Base-by-base conservation (phyloP, 1,140 invertebrate species). In the Onthophagus taurus region DNA sequence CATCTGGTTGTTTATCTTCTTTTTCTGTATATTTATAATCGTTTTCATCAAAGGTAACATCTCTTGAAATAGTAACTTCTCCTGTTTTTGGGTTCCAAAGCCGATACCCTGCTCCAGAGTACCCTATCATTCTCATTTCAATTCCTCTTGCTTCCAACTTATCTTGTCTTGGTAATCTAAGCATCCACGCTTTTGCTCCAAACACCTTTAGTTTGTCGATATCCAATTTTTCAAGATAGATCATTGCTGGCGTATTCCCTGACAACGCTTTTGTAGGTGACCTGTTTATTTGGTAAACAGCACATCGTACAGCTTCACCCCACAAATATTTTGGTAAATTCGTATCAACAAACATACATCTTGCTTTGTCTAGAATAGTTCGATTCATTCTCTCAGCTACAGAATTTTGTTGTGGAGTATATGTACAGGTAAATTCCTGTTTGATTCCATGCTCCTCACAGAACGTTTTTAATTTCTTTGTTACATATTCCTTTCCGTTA, bases 341-440 rank as follows among this genome's bases (percentile, higher is more conserved):
- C 12, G 50, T 47, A 8, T 57, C 49, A 21, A 54, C 42, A 37
- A 51, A n/a, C 41, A 45, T 45, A 35, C 36, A 23, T 42, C 52
- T 44, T 12, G 37, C 44, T n/a, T 44, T 52, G 23, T 51, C 45
- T 23, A 45, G 37, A 14, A 50, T 5, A 24, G 43, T 35, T 37
- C 47, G 30, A 13, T 48, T 48, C 48, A 44, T 37, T 34, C 49
- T 13, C 38, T 53, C 54, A 8, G 46, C 20, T 3, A 47, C 41
- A 11, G 49, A 44, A 45, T 49, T 53, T 48, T 49, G 35, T 38
- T 64, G 49, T 31, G 66, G 58, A 13, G 51, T 62, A 57, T 34
- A 34, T 9, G 13, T 34, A 2, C 31, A 16, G 4, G 31, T 34
- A 17, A n/a, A 34, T 3, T 34, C n/a, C n/a, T n/a, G n/a, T n/a